Evolutionary conservation across 2,888 invertebrate species (phyloP).

Genomic region (Xestia sexstrigata): DNA sequence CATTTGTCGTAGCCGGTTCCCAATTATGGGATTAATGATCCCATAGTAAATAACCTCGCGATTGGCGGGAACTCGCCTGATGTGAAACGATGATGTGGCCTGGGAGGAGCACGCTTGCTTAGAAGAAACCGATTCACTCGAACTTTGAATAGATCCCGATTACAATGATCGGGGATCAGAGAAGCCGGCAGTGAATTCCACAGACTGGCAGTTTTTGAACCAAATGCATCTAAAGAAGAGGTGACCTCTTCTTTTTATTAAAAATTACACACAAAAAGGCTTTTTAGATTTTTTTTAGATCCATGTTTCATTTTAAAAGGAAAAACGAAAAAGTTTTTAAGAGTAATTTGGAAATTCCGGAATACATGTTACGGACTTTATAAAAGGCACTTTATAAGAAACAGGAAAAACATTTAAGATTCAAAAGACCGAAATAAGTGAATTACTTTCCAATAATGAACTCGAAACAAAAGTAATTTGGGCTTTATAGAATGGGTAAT

Average conservation of each 20-base stretch:
- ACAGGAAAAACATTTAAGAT: constrained; percentile 38
- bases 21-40: no score
- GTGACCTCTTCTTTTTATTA: neutral
- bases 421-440: constrained; percentile 36
- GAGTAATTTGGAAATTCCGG: constrained; percentile 49
- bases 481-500: constrained; percentile 14
- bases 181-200: no score
- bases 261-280: neutral
- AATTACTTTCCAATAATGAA: constrained; percentile 53
- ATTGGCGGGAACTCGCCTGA: neutral
- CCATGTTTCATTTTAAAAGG: constrained; percentile 21
- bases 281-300: neutral
- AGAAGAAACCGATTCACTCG: no score
- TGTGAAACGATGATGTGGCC: no score
- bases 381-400: constrained; percentile 24
- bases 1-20: neutral
- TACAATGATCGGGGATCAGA: no score
- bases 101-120: no score
- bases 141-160: no score
- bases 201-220: neutral
- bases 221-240: no score
- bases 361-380: constrained; percentile 46
- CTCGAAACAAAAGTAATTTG: constrained; percentile 35
- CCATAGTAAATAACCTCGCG: neutral
- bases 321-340: constrained; percentile 60